phyloP scores from a whole-genome alignment of 2,888 invertebrate species.

The Protodeltote pygarga region DNA sequence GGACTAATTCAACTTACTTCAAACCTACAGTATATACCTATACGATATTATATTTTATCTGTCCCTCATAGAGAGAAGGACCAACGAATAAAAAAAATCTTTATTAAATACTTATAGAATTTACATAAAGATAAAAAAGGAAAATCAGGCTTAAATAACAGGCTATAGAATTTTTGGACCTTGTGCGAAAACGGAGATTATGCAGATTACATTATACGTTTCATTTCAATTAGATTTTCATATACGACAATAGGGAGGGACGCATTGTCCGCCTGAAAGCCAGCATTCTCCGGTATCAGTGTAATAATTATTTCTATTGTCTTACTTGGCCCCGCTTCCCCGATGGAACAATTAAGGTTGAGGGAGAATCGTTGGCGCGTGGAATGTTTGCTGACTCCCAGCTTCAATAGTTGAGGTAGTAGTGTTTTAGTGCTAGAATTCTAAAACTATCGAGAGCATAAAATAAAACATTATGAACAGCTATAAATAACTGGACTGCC shows the following conservation, averaged over 20 bases:
- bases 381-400: constrained; percentile 36
- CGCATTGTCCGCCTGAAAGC: constrained; percentile 60
- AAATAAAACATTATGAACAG: no score
- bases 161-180: constrained; percentile 16
- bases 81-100: no score
- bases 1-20: no score
- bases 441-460: no score
- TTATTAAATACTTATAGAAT: no score
- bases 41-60: no score
- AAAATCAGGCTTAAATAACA: no score
- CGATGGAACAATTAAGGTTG: constrained; percentile 42
- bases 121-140: no score
- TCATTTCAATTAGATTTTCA: constrained; percentile 66
- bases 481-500: no score
- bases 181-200: constrained; percentile 45
- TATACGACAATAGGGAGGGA: constrained; percentile 59
- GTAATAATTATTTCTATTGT: constrained; percentile 75
- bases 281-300: constrained; percentile 62
- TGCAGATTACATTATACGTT: constrained; percentile 55
- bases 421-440: constrained; percentile 1
- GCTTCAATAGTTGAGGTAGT: neutral
- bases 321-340: constrained; percentile 59
- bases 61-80: no score
- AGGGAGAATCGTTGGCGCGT: constrained; percentile 32
- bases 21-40: no score